Evolutionary conservation across 2,797 vertebrate species (phyloP).

Genomic region (Protonibea diacanthus): DNA sequence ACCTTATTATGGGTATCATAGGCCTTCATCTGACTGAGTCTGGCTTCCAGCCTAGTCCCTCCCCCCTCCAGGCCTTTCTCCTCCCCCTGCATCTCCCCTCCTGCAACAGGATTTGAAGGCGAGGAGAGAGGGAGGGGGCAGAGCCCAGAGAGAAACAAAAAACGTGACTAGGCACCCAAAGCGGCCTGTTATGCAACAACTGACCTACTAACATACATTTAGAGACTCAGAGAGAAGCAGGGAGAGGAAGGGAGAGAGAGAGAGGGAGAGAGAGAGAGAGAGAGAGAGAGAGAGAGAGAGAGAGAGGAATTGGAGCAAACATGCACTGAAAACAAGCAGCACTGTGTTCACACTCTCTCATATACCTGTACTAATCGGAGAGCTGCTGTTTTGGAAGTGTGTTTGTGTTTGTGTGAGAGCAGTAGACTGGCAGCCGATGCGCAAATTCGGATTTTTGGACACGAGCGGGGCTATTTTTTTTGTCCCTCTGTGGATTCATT

Average conservation of each 20-base stretch:
- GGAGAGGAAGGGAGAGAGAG: constrained; percentile 26
- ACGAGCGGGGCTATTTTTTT: background rate
- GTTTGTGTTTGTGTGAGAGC: background rate
- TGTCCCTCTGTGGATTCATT: constrained; percentile 36
- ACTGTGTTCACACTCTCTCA: constrained; percentile 62
- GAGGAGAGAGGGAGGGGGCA: constrained; percentile 66
- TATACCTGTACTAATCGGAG: constrained; percentile 61
- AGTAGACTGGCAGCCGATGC: constrained; percentile 23
- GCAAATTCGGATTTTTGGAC: constrained; percentile 49
- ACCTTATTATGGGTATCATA: constrained; percentile 61
- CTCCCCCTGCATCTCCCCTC: constrained; percentile 54
- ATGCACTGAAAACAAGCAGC: constrained; percentile 75
- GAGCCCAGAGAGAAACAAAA: constrained; percentile 78
- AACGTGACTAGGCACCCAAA: constrained; percentile 88
- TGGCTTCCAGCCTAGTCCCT: constrained; percentile 59
- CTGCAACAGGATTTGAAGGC: constrained; percentile 75
- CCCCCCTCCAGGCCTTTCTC: constrained; percentile 56
- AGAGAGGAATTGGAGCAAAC: constrained; percentile 72
- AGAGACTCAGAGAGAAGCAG: constrained; percentile 66
- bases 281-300: constrained; percentile 32
- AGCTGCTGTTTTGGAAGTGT: constrained; percentile 51
- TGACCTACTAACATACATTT: constrained; percentile 92
- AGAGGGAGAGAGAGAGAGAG: constrained; percentile 10
- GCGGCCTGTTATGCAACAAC: constrained; percentile 89
- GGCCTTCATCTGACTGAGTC: constrained; percentile 64